A percentile compares a stretch with the other conserved stretches of the same genome.
These are phyloP conservation scores for Vicugna pacos DNA, from an alignment of 2,113 vertebrate genomes.

Conservation along the genomic window DNA sequence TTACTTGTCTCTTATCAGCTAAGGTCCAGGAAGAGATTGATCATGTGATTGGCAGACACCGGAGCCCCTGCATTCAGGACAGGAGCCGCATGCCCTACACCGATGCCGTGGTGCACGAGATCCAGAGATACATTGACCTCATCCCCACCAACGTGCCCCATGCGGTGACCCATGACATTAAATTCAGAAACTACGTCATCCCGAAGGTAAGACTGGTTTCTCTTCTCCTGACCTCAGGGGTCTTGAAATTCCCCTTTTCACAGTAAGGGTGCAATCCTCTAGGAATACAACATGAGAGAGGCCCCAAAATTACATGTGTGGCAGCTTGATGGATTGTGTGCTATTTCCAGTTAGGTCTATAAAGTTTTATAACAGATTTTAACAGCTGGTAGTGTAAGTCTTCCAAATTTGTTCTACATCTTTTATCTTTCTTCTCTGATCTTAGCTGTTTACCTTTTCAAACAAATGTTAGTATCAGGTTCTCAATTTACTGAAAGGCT, in stretches of 20 bases:
- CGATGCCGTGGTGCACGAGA: conserved; percentile 87
- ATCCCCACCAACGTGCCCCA: conserved; percentile 80
- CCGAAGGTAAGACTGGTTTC: conserved; percentile 84
- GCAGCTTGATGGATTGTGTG: background rate
- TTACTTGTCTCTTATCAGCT: conserved; percentile 77
- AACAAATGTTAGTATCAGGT: background rate
- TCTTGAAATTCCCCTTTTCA: background rate
- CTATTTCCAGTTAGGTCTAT: background rate
- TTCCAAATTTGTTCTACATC: background rate
- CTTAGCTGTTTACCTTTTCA: background rate
- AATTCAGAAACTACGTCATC: conserved; percentile 84
- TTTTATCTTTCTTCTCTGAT: background rate
- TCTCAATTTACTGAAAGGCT: background rate
- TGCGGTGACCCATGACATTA: conserved; percentile 78
- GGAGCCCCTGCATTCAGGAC: conserved; percentile 84
- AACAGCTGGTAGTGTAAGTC: background rate
- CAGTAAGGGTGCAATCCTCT: background rate
- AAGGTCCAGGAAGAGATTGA: conserved; percentile 88
- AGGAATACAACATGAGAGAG: background rate
- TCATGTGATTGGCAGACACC: conserved; percentile 80
- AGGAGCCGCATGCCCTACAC: conserved; percentile 87
- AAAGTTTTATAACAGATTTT: background rate
- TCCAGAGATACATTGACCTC: conserved; percentile 84
- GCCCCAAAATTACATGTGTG: background rate
- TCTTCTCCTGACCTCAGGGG: background rate